Percentiles rank a stretch among this genome's conserved stretches.
Conservation (phyloP, 2,113 vertebrate genomes). For the Saguinus imperator region DNA sequence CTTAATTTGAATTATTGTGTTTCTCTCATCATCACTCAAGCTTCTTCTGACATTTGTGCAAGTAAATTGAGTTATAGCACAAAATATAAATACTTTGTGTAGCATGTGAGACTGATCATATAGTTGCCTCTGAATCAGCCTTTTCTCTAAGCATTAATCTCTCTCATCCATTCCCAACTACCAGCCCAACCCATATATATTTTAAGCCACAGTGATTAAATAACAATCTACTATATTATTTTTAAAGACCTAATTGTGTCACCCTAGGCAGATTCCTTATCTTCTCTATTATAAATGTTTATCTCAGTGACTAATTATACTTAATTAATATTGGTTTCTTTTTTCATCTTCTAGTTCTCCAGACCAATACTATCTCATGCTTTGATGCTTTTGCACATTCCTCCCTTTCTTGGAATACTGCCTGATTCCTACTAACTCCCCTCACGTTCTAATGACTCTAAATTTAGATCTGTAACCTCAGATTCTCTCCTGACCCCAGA, state of each 20-base stretch:
- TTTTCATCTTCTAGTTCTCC: background rate
- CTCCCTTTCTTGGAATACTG: background rate
- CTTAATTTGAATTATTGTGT: background rate
- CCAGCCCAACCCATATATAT: background rate
- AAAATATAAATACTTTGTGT: background rate
- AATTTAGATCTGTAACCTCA: background rate
- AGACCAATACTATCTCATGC: background rate
- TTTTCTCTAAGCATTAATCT: background rate
- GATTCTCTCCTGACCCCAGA: background rate
- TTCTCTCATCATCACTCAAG: slow-evolving; percentile 3
- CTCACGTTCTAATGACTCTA: background rate
- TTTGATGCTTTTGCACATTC: background rate
- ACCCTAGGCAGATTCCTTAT: background rate
- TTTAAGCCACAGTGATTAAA: background rate
- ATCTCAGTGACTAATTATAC: background rate
- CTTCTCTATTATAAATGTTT: background rate
- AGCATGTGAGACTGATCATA: background rate
- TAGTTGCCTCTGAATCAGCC: background rate
- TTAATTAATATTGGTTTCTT: background rate
- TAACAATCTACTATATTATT: background rate
- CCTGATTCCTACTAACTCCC: background rate
- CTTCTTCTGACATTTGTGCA: background rate
- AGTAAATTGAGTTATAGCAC: background rate
- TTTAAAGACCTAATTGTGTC: background rate
- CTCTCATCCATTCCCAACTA: background rate